Evolutionary conservation across 2,888 invertebrate species (phyloP).

Genomic region (Allophyes oxyacanthae): DNA sequence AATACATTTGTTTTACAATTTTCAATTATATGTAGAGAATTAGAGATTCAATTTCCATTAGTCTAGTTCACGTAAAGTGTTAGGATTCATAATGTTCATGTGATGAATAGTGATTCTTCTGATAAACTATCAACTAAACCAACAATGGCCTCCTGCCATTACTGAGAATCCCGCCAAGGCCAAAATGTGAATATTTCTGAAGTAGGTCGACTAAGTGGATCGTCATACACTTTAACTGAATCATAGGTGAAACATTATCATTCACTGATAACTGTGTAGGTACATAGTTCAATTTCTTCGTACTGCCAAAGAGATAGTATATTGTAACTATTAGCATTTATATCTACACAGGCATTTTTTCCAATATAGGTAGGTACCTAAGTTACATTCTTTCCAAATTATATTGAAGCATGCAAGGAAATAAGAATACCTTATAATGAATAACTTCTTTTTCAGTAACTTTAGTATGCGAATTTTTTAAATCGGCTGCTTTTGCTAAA

Average conservation of each 20-base stretch:
- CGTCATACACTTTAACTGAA: conserved; percentile 68
- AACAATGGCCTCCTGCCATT: conserved; percentile 62
- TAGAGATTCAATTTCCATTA: conserved; percentile 13
- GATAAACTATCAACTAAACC: conserved; percentile 39
- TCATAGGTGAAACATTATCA: conserved; percentile 63
- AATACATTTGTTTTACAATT: conserved; percentile 31
- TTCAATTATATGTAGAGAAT: conserved; percentile 22
- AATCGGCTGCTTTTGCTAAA: conserved; percentile 19
- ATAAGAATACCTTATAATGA: neutral
- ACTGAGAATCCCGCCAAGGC: conserved; percentile 72
- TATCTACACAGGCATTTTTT: too few relatives aligned
- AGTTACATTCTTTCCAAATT: too few relatives aligned
- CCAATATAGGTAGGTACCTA: too few relatives aligned
- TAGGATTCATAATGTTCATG: conserved; percentile 17
- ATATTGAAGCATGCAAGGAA: neutral
- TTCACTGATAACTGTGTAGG: conserved; percentile 45
- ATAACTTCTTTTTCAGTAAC: neutral
- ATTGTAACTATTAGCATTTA: too few relatives aligned
- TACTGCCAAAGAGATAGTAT: conserved; percentile 20
- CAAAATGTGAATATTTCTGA: conserved; percentile 71
- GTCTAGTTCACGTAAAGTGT: conserved; percentile 10
- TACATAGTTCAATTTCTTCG: conserved; percentile 21
- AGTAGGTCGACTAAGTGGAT: conserved; percentile 73
- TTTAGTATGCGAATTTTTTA: conserved; percentile 6
- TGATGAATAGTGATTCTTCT: conserved; percentile 33